Percentiles rank a stretch among this genome's conserved stretches.
These are phyloP conservation scores for Oenanthe oenanthe DNA, from an alignment of 2,113 vertebrate genomes.

Conservation along the genomic window DNA sequence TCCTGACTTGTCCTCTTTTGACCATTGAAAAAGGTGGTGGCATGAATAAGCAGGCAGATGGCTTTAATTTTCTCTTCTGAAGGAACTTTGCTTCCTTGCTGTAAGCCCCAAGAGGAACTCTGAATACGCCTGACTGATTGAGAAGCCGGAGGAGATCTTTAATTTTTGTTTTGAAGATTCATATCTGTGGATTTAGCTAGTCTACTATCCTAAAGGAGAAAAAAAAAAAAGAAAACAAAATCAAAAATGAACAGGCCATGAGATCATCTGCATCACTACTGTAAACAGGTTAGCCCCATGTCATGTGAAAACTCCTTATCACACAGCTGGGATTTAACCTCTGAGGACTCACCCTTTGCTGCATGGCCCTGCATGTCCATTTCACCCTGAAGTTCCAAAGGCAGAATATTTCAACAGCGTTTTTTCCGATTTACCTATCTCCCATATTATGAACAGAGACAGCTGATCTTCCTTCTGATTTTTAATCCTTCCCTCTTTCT, in stretches of 20 bases:
- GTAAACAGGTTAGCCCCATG: conserved; percentile 27
- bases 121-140: background rate
- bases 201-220: background rate
- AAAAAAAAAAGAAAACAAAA: background rate
- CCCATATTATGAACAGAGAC: conserved; percentile 31
- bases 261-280: conserved; percentile 20
- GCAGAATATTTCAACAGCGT: background rate
- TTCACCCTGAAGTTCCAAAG: background rate
- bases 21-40: background rate
- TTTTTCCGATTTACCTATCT: conserved; percentile 50
- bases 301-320: conserved; percentile 14
- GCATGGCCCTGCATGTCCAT: background rate
- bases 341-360: background rate
- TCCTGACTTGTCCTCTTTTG: background rate
- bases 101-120: background rate
- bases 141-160: conserved; percentile 10
- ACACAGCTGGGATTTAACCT: background rate
- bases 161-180: conserved; percentile 37
- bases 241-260: background rate
- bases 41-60: background rate
- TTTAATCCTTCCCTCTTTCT: conserved; percentile 65
- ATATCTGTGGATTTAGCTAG: background rate
- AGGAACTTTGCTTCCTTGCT: background rate
- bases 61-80: background rate
- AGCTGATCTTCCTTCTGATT: conserved; percentile 60